Conservation (phyloP, 2,888 invertebrate species). For the Cheilosia vulpina region DNA sequence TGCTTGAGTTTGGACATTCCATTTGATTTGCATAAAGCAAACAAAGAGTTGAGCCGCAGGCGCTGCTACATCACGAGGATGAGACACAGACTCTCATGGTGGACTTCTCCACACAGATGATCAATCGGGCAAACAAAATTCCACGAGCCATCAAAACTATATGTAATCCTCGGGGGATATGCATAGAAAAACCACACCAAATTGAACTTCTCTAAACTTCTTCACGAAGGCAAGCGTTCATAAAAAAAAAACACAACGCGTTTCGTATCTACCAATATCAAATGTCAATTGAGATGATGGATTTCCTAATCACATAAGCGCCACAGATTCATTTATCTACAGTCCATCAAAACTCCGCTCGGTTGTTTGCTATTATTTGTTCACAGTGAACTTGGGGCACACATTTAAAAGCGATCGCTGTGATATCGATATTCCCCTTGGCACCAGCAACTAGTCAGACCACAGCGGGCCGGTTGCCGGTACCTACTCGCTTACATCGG, state of each 20-base stretch:
- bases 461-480: not conserved
- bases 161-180: no score
- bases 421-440: conserved; percentile 60
- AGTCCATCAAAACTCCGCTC: conserved; percentile 51
- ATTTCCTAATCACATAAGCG: conserved; percentile 65
- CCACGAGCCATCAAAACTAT: no score
- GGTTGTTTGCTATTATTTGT: conserved; percentile 8
- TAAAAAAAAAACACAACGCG: not conserved
- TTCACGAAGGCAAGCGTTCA: no score
- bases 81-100: no score
- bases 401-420: conserved; percentile 46
- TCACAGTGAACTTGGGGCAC: conserved; percentile 26
- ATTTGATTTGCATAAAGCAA: no score
- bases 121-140: no score
- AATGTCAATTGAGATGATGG: conserved; percentile 67
- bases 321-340: conserved; percentile 64
- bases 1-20: no score
- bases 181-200: no score
- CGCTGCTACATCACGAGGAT: no score
- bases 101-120: no score
- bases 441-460: conserved; percentile 21
- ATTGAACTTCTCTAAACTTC: no score
- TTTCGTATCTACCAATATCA: conserved; percentile 8
- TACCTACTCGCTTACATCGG: not conserved
- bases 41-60: no score